Conservation (phyloP, 2,888 invertebrate species). For the Himalopsyche anomala region DNA sequence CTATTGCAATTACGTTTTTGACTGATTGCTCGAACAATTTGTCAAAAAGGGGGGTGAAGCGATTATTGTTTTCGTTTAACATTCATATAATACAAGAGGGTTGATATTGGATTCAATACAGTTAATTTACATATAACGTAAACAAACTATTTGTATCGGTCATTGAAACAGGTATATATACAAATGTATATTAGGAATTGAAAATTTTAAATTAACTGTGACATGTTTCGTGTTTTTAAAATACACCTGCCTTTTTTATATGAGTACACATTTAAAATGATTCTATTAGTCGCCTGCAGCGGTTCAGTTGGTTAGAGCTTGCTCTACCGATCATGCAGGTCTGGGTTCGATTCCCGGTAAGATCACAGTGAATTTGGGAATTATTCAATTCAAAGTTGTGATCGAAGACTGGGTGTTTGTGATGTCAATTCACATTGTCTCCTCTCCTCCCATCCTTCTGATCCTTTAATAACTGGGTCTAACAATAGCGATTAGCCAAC, state of each 20-base stretch:
- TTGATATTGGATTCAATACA: neutral
- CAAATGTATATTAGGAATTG: neutral
- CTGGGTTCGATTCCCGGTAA: too few relatives aligned
- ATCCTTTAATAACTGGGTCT: too few relatives aligned
- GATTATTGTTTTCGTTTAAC: conserved; percentile 34
- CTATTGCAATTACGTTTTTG: conserved; percentile 15
- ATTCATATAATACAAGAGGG: neutral
- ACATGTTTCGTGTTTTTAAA: neutral
- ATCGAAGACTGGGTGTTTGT: too few relatives aligned
- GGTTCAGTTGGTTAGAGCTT: too few relatives aligned
- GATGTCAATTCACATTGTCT: too few relatives aligned
- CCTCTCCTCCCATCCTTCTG: too few relatives aligned
- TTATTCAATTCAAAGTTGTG: too few relatives aligned
- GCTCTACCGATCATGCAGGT: too few relatives aligned
- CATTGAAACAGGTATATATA: neutral
- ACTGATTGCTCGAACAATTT: conserved; percentile 34
- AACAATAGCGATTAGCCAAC: too few relatives aligned
- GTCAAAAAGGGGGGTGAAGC: neutral
- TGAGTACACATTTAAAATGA: too few relatives aligned
- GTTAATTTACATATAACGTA: conserved; percentile 5
- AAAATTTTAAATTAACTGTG: neutral
- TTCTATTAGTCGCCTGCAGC: too few relatives aligned
- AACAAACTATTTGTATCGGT: neutral
- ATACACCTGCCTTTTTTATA: neutral
- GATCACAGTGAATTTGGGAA: too few relatives aligned